These are phyloP conservation scores for Cheilosia pagana DNA, from an alignment of 2,888 invertebrate species.

Conservation along the genomic window DNA sequence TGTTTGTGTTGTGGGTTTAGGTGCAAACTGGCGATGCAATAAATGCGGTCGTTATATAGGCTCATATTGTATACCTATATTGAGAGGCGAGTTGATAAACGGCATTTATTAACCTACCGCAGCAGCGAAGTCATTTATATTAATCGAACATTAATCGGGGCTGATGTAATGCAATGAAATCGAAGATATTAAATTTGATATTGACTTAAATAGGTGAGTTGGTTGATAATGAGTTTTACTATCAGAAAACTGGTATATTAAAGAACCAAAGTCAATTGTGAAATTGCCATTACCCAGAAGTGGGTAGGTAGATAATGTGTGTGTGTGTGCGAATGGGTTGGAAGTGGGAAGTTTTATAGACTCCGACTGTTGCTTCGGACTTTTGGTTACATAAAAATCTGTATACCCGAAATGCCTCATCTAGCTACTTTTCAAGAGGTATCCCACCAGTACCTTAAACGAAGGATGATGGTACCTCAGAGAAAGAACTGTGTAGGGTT, in stretches of 20 bases:
- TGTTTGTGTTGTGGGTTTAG: constrained; percentile 24
- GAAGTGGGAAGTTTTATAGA: no score
- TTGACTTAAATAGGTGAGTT: not conserved
- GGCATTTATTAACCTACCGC: constrained; percentile 61
- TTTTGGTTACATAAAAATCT: no score
- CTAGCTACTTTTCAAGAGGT: no score
- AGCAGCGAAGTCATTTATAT: constrained; percentile 50
- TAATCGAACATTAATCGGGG: constrained; percentile 68
- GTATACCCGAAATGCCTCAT: no score
- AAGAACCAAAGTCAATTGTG: not conserved
- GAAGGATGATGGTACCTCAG: no score
- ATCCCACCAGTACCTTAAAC: no score
- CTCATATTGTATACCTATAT: constrained; percentile 32
- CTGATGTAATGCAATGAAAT: constrained; percentile 55
- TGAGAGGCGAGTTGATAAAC: constrained; percentile 54
- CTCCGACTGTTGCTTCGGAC: no score
- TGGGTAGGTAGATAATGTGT: no score
- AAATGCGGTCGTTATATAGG: constrained; percentile 30
- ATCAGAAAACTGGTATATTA: not conserved
- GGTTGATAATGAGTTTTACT: not conserved
- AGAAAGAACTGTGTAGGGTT: no score
- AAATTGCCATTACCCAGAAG: not conserved
- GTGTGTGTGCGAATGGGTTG: no score
- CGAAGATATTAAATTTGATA: constrained; percentile 36
- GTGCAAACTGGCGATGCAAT: constrained; percentile 39